Evolutionary conservation across 2,888 invertebrate genomes (phyloP).

Genomic region (Luperina testacea): DNA sequence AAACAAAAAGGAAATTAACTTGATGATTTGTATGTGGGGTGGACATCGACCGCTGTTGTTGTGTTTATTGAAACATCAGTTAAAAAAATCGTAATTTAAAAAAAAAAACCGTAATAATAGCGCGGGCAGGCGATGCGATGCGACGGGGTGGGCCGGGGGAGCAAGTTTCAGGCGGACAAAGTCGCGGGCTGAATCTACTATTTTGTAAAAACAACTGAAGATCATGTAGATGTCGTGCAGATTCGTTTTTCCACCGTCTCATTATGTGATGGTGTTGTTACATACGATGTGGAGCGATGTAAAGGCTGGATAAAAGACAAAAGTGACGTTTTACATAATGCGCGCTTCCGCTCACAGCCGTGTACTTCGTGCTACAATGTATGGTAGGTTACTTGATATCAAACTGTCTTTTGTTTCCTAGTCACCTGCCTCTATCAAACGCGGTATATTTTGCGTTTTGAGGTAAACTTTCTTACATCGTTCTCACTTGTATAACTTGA

Average conservation of each 20-base stretch:
- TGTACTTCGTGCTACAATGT: constrained; percentile 23
- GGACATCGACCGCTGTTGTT: no score
- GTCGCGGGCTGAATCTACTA: no score
- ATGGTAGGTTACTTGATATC: constrained; percentile 30
- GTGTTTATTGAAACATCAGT: no score
- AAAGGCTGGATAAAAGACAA: constrained; percentile 24
- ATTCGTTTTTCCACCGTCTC: constrained; percentile 15
- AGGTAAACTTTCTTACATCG: neutral
- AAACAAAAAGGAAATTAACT: no score
- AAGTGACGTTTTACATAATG: constrained; percentile 46
- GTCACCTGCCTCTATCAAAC: neutral
- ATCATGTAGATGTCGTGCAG: neutral
- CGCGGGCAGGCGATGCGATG: no score
- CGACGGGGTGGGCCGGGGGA: no score
- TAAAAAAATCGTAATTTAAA: no score
- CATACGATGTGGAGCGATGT: constrained; percentile 39
- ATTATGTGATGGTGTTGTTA: constrained; percentile 31
- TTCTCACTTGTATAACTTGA: neutral
- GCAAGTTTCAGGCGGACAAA: no score
- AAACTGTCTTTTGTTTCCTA: constrained; percentile 20
- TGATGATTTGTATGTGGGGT: no score
- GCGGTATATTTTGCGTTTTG: neutral
- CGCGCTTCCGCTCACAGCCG: constrained; percentile 43
- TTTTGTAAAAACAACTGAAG: neutral
- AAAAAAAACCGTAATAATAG: no score